phyloP scores from a whole-genome alignment of 35 echinoderm and acorn worm genomes.

The Ophiothrix spiculata region DNA sequence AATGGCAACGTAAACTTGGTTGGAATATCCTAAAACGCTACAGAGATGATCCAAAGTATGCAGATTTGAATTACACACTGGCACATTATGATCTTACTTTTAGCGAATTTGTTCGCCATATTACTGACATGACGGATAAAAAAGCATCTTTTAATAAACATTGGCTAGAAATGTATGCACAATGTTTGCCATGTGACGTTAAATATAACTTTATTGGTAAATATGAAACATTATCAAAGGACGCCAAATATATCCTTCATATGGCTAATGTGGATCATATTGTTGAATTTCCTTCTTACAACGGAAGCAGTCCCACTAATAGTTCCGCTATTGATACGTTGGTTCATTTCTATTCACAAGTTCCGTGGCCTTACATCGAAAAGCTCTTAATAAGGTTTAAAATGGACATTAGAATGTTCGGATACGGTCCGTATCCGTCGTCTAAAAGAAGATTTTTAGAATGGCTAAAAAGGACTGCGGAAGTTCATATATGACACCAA shows the following conservation, averaged over 20 bases:
- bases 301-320: constrained; percentile 74
- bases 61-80: neutral
- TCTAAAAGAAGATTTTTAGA: neutral
- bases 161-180: constrained; percentile 30
- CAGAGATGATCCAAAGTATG: neutral
- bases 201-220: constrained; percentile 83
- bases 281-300: constrained; percentile 60
- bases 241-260: constrained; percentile 58
- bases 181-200: constrained; percentile 74
- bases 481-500: neutral
- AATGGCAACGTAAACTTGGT: constrained; percentile 18
- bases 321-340: constrained; percentile 53
- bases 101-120: constrained; percentile 59
- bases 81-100: constrained; percentile 59
- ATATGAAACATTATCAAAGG: constrained; percentile 70
- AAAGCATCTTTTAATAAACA: constrained; percentile 44
- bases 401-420: constrained; percentile 82
- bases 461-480: neutral
- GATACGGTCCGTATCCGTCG: constrained; percentile 35
- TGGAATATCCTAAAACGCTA: neutral
- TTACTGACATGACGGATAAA: neutral
- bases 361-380: constrained; percentile 33
- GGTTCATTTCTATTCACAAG: constrained; percentile 37
- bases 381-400: constrained; percentile 45
- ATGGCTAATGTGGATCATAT: constrained; percentile 21